Evolutionary conservation across 1,140 invertebrate species (phyloP).

Genomic region (Bombus confusus): DNA sequence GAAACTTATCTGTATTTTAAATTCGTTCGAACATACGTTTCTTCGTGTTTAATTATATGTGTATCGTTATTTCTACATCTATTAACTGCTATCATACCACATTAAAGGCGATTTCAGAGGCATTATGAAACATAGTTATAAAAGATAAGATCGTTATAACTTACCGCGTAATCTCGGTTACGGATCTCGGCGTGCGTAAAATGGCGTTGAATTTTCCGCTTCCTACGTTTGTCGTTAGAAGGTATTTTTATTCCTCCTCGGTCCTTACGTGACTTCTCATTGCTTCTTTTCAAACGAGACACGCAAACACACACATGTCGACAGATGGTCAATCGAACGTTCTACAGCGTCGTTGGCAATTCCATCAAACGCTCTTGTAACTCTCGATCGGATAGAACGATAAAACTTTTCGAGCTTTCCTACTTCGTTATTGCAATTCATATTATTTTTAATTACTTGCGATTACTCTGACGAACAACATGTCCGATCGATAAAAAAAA

Average conservation of each 20-base stretch:
- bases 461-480: background rate
- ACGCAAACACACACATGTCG: slow-evolving; percentile 60
- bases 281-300: slow-evolving; percentile 18
- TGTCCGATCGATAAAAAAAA: background rate
- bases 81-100: background rate
- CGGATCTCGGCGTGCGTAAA: slow-evolving; percentile 11
- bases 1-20: background rate
- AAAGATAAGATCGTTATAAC: slow-evolving; percentile 17
- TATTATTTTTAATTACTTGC: background rate
- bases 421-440: background rate
- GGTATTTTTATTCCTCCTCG: slow-evolving; percentile 8
- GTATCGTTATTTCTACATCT: background rate
- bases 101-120: background rate
- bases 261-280: slow-evolving; percentile 25
- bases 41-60: background rate
- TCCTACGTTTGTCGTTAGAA: slow-evolving; percentile 30
- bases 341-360: slow-evolving; percentile 43
- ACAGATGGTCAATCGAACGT: slow-evolving; percentile 69
- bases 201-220: slow-evolving; percentile 32
- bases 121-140: slow-evolving; percentile 9
- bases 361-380: background rate
- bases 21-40: background rate
- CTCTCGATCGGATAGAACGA: background rate
- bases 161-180: slow-evolving; percentile 3
- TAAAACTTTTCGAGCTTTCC: background rate